Evolutionary conservation across 2,113 vertebrate species (phyloP), one percentile per base, ranked within the genome.

Genomic region (Erythrocercus mccallii): DNA sequence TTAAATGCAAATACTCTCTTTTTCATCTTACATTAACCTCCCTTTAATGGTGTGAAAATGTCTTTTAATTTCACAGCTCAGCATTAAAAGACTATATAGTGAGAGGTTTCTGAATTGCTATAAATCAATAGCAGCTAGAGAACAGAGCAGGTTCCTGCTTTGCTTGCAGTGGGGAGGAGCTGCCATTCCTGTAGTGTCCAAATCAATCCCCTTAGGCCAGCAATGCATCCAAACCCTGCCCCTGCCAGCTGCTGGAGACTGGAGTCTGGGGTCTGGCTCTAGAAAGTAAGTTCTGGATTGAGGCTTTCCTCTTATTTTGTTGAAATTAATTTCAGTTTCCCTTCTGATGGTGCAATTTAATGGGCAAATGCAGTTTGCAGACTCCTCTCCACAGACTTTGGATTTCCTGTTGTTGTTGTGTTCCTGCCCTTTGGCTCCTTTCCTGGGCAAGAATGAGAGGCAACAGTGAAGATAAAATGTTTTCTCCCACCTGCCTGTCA

Each of bases 11-110:
- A 85, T 71, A 69, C 31, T 48, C 37, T 90, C 57, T 60, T 85
- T 73, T 89, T 80, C 64, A 35, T 90, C 79, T 81, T 56, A 58
- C 66, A 66, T 93, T 95, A 85, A 87, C 92, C 90, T 94, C 50
- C 71, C 48, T 76, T 51, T 78, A 91, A 81, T 47, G 80, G 73
- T 13, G 5, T 79, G 85, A 85, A 69, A 93, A 86, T 80, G 72
- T 81, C 87, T 95, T 87, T 78, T 85, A 88, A 72, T 91, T 86
- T 90, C 85, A 68, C 57, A 76, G 88, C 69, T 74, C 33, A 85
- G 66, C 71, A 90, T 93, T 90, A 64, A 85, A 87, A 60, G 70
- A 42, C 65, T 85, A 31, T 81, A 30, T 23, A 68, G 78, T 56
- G 65, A 53, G 84, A 73, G 40, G 51, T 47, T 81, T 88, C 51